A percentile compares a stretch with the other conserved stretches of the same genome.
These are phyloP conservation scores for Ageneiosus marmoratus DNA, from an alignment of 2,113 vertebrate species.

Conservation along the genomic window DNA sequence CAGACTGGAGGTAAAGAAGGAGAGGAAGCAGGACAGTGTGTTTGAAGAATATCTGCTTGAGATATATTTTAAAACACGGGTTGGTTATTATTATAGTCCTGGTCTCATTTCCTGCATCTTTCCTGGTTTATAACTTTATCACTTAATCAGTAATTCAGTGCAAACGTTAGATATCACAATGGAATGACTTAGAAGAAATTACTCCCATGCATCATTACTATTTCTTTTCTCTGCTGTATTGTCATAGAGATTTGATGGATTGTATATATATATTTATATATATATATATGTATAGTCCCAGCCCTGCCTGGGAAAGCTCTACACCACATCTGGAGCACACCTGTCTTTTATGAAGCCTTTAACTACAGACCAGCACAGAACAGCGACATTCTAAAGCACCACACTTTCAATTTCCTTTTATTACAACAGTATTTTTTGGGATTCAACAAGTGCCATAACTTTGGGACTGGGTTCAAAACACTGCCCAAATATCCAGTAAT, in stretches of 20 bases:
- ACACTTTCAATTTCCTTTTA: neutral
- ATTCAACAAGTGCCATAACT: too few relatives aligned
- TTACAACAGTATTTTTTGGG: too few relatives aligned
- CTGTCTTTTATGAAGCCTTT: conserved; percentile 30
- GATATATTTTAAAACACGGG: neutral
- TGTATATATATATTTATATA: too few relatives aligned
- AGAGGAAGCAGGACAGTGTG: too few relatives aligned
- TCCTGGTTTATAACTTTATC: too few relatives aligned
- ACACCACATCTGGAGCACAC: conserved; percentile 19
- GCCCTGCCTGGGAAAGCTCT: neutral
- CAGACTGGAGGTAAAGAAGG: too few relatives aligned
- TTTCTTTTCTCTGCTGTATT: neutral
- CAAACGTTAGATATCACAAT: neutral
- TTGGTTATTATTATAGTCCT: neutral
- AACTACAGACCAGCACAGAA: conserved; percentile 39
- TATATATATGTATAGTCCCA: too few relatives aligned
- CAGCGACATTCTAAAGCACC: neutral
- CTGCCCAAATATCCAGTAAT: too few relatives aligned
- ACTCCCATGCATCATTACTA: neutral
- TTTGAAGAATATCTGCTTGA: too few relatives aligned
- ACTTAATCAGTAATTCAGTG: neutral
- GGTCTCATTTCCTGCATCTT: neutral
- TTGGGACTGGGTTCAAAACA: too few relatives aligned
- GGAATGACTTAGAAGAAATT: too few relatives aligned
- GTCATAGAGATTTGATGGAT: conserved; percentile 18